Conservation (phyloP, 2,113 vertebrate genomes). For the Tychaedon coryphoeus region DNA sequence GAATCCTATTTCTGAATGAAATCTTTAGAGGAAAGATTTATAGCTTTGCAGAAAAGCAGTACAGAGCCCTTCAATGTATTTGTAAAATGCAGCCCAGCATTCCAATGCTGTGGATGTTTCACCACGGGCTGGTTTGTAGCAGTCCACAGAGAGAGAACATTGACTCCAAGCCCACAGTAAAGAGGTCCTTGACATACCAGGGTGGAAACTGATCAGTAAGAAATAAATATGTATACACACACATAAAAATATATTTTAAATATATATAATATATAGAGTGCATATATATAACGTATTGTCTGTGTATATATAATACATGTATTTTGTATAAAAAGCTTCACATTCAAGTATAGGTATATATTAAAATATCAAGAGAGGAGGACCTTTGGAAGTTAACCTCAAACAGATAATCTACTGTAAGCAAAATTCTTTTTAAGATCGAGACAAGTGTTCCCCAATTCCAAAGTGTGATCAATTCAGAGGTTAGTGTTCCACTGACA, state of each 20-base stretch:
- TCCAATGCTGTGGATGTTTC: neutral
- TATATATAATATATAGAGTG: conserved; percentile 22
- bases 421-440: neutral
- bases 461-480: neutral
- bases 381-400: neutral
- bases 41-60: neutral
- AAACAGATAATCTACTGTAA: neutral
- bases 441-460: neutral
- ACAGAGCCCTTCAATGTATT: neutral
- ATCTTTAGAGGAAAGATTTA: neutral
- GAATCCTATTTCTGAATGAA: neutral
- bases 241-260: conserved; percentile 7
- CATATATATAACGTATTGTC: conserved; percentile 4
- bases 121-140: neutral
- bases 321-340: conserved; percentile 35
- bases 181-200: neutral
- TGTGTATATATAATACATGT: conserved; percentile 33
- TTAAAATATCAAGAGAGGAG: conserved; percentile 9
- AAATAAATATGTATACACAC: conserved; percentile 27
- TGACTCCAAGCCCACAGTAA: neutral
- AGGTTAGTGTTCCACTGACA: neutral
- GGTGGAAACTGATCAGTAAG: neutral
- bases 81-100: neutral
- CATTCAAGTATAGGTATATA: conserved; percentile 34
- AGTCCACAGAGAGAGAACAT: neutral